These are phyloP conservation scores for Macrostomum cliftonense DNA, from an alignment of 2,888 invertebrate species.

Conservation along the genomic window DNA sequence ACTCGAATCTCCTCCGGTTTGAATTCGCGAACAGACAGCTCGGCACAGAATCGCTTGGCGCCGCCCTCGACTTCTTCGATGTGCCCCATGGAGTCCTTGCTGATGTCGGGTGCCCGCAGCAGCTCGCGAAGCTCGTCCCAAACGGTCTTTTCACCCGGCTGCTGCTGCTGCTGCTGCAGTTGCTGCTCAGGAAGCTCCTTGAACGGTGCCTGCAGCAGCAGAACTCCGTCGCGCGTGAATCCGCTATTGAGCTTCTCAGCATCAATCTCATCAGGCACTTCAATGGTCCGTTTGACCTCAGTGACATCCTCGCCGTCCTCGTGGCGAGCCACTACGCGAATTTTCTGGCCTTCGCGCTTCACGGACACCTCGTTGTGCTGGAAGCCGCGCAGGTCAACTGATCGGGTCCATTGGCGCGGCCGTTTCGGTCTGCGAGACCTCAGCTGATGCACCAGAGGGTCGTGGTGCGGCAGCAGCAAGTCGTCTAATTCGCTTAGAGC, in stretches of 20 bases:
- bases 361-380: not conserved
- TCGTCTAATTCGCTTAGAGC: too few species aligned
- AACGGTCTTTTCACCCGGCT: too few species aligned
- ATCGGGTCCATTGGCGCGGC: not conserved
- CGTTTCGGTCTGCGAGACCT: not conserved
- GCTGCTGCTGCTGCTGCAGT: too few species aligned
- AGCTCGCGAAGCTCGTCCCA: too few species aligned
- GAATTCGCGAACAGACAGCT: not conserved
- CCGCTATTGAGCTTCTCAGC: not conserved
- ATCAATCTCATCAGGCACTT: not conserved
- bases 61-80: too few species aligned
- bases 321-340: not conserved
- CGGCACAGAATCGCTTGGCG: too few species aligned
- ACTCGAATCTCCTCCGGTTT: constrained; percentile 2
- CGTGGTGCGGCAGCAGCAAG: too few species aligned
- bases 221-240: not conserved
- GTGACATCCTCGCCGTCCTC: constrained; percentile 1
- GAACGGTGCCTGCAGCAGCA: not conserved
- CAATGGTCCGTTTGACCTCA: not conserved
- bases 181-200: too few species aligned
- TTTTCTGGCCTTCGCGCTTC: not conserved
- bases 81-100: too few species aligned
- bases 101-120: too few species aligned
- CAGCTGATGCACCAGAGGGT: too few species aligned
- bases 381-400: not conserved